Percentiles rank a stretch among this genome's conserved stretches.
Evolutionary conservation across 2,797 vertebrate species (phyloP).

Genomic region (Agapornis canus): DNA sequence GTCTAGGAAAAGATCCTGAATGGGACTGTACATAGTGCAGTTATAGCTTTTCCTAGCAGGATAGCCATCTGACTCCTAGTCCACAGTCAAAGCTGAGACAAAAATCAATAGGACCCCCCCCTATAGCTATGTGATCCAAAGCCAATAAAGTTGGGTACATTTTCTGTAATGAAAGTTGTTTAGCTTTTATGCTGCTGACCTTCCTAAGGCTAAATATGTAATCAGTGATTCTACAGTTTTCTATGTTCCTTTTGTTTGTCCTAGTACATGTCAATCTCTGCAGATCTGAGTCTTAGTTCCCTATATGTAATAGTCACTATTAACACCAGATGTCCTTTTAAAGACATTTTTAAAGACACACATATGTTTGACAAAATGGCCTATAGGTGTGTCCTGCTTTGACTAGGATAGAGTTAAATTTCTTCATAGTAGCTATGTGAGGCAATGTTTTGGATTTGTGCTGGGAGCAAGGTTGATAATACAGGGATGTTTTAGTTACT

Average conservation of each 20-base stretch:
- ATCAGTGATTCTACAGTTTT: conserved; percentile 51
- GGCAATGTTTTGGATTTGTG: not conserved
- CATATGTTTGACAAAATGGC: not conserved
- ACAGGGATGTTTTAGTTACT: not conserved
- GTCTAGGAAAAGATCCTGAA: not conserved
- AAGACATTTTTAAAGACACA: not conserved
- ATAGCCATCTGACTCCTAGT: conserved; percentile 51
- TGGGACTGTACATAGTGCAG: not conserved
- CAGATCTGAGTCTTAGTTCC: conserved; percentile 34
- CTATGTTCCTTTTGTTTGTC: not conserved
- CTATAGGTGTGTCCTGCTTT: not conserved
- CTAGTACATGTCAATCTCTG: conserved; percentile 40
- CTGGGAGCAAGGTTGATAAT: not conserved
- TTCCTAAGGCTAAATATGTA: conserved; percentile 71
- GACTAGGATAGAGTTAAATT: not conserved
- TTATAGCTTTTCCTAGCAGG: conserved; percentile 51
- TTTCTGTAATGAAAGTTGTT: conserved; percentile 72
- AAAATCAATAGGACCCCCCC: conserved; percentile 52
- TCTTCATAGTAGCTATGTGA: not conserved
- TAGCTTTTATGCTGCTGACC: conserved; percentile 70
- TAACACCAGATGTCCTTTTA: not conserved
- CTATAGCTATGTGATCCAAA: conserved; percentile 69
- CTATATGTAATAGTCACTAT: not conserved
- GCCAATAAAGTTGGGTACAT: conserved; percentile 57
- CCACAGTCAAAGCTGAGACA: conserved; percentile 46